Conservation (phyloP, 2,797 vertebrate genomes). For the Graptemys geographica region DNA sequence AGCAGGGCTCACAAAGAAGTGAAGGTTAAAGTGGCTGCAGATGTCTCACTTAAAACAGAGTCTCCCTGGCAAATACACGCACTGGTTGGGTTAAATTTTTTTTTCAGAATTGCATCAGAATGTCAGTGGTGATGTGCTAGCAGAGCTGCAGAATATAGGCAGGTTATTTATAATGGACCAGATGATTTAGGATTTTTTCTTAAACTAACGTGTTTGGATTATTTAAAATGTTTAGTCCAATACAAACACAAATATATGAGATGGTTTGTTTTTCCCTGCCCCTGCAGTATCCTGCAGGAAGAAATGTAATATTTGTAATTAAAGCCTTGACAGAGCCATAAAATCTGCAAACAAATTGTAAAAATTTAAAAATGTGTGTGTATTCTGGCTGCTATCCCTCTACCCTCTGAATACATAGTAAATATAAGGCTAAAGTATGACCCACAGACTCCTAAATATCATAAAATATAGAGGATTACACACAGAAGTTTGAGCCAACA, state of each 20-base stretch:
- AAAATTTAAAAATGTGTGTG: background rate
- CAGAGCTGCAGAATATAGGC: background rate
- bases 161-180: background rate
- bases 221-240: background rate
- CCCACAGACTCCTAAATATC: background rate
- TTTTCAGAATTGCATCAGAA: background rate
- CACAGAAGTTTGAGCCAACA: background rate
- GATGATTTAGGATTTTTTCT: background rate
- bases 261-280: background rate
- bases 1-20: constrained; percentile 13
- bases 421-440: rapidly evolving
- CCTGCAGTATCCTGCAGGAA: background rate
- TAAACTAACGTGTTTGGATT: background rate
- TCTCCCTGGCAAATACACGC: background rate
- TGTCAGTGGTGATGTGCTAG: background rate
- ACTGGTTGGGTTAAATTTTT: background rate
- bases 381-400: background rate
- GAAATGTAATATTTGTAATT: background rate
- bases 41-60: constrained; percentile 32
- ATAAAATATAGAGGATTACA: background rate
- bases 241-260: background rate
- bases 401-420: background rate
- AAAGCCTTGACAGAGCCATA: background rate
- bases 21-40: constrained; percentile 69
- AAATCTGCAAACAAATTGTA: background rate